Conservation (phyloP, 1,140 invertebrate species). For the Nomia melanderi region DNA sequence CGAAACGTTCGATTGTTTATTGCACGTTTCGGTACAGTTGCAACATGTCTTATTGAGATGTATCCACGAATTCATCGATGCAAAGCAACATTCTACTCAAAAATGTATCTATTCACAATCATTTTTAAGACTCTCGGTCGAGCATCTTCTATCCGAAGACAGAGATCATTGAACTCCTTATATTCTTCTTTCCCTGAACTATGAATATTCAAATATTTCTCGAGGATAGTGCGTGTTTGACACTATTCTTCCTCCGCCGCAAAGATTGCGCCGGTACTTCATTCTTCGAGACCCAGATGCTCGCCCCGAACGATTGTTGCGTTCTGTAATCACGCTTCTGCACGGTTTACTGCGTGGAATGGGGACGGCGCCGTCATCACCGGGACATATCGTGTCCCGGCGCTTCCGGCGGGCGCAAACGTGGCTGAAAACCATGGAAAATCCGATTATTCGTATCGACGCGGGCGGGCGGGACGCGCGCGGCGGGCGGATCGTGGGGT, state of each 20-base stretch:
- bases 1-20: background rate
- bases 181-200: too few species aligned
- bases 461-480: background rate
- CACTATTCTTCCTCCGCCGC: too few species aligned
- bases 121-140: too few species aligned
- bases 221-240: too few species aligned
- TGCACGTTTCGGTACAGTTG: background rate
- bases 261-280: background rate
- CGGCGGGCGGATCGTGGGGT: background rate
- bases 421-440: constrained; percentile 58
- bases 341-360: background rate
- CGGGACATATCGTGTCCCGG: constrained; percentile 44
- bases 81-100: too few species aligned
- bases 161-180: too few species aligned
- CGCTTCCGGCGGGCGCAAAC: constrained; percentile 42
- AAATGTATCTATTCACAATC: too few species aligned
- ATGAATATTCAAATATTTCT: too few species aligned
- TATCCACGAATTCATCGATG: too few species aligned
- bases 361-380: constrained; percentile 39
- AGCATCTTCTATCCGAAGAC: too few species aligned
- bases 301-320: background rate
- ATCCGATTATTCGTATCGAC: constrained; percentile 59
- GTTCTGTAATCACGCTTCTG: constrained; percentile 14
- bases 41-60: too few species aligned
- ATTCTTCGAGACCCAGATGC: background rate